Evolutionary conservation across 2,797 vertebrate species (phyloP).

Genomic region (Chiloscyllium punctatum): DNA sequence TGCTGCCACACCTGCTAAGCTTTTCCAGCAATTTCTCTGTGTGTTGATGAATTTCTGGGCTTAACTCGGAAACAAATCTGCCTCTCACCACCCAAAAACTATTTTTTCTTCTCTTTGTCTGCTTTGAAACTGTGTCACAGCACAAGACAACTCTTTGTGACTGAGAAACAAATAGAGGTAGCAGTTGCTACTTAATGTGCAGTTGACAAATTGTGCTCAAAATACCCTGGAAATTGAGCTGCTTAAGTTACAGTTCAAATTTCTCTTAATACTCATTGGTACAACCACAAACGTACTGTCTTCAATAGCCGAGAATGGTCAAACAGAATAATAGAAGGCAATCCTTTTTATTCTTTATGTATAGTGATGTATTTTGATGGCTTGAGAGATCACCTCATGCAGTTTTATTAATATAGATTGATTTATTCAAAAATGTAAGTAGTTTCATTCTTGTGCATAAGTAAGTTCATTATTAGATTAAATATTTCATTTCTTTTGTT

Average conservation of each 20-base stretch:
- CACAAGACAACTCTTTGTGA: background rate
- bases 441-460: background rate
- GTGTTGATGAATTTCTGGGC: background rate
- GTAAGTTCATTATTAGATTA: background rate
- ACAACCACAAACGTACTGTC: background rate
- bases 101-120: background rate
- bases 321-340: background rate
- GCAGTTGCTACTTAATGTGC: background rate
- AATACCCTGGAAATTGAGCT: background rate
- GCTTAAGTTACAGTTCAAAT: background rate
- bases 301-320: background rate
- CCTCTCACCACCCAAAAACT: background rate
- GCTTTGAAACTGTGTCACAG: background rate
- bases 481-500: background rate
- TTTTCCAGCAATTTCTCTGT: too few species aligned
- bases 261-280: background rate
- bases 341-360: background rate
- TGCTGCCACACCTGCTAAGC: too few species aligned
- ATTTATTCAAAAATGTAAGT: background rate
- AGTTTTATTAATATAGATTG: background rate
- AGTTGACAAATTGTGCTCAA: background rate
- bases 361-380: background rate
- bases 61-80: background rate
- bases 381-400: background rate
- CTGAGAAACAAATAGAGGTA: background rate